These are phyloP conservation scores for Schlechtendalia chinensis DNA, from an alignment of 1,140 invertebrate species.

Conservation along the genomic window DNA sequence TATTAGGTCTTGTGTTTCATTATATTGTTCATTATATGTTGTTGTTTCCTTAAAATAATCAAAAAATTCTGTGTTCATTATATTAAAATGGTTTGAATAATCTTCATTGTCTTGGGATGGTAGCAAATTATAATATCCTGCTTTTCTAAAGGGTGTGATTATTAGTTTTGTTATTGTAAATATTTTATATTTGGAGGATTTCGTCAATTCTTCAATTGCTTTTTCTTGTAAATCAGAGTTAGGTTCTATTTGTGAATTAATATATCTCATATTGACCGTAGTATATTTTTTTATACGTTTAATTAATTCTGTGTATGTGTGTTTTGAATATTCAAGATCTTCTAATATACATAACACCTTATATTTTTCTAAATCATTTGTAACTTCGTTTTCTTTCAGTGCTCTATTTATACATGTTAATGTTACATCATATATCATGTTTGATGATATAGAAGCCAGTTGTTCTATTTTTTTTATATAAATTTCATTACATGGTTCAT, in stretches of 20 bases:
- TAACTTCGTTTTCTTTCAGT: neutral
- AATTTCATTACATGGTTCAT: neutral
- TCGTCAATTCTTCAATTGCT: neutral
- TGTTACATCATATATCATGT: slow-evolving; percentile 28
- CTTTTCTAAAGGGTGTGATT: neutral
- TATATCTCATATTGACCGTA: neutral
- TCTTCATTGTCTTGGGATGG: too few relatives aligned
- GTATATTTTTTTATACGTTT: neutral
- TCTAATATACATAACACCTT: neutral
- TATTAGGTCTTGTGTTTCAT: neutral
- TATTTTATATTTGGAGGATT: neutral
- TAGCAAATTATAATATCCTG: neutral
- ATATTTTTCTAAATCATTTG: neutral
- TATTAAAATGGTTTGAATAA: too few relatives aligned
- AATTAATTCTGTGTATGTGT: neutral
- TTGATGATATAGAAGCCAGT: neutral
- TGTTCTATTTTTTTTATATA: neutral
- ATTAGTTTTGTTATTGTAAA: neutral
- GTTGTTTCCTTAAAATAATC: neutral
- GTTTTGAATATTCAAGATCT: neutral
- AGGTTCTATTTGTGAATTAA: neutral
- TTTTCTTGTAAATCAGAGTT: neutral
- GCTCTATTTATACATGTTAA: neutral
- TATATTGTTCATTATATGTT: too few relatives aligned
- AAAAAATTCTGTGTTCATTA: neutral